phyloP scores from a whole-genome alignment of 2,113 vertebrate genomes.

The Chloroceryle aenea region DNA sequence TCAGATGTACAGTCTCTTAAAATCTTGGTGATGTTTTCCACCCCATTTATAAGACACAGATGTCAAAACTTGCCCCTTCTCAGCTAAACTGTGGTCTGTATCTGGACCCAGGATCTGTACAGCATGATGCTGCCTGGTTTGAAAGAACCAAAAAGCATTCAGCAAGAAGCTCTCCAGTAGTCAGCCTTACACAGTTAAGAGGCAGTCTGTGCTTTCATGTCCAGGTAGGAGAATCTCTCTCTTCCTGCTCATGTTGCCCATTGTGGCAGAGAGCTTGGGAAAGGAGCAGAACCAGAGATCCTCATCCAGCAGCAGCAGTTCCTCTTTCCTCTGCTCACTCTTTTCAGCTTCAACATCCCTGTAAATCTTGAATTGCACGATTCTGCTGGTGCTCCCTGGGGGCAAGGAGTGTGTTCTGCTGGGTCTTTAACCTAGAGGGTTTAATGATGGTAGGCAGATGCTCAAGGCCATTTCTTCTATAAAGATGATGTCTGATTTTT shows the following conservation, averaged over 20 bases:
- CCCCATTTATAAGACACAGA: background rate
- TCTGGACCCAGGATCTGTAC: background rate
- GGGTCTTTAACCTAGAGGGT: background rate
- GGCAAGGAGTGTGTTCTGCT: background rate
- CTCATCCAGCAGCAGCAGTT: background rate
- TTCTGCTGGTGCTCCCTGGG: background rate
- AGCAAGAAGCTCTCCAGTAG: background rate
- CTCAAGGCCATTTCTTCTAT: background rate
- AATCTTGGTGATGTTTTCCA: background rate
- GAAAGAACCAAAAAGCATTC: background rate
- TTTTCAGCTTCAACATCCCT: background rate
- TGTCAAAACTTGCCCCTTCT: background rate
- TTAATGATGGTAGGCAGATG: background rate
- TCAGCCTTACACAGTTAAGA: background rate
- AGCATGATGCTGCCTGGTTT: background rate
- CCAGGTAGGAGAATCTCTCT: background rate
- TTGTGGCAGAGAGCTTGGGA: background rate
- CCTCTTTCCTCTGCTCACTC: background rate
- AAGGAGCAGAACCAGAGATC: background rate
- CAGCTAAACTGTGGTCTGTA: background rate
- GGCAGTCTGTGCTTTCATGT: background rate
- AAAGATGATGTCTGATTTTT: background rate
- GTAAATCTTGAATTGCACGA: background rate
- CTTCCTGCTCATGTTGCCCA: background rate
- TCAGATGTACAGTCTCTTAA: background rate